Conservation (phyloP, 2,797 vertebrate genomes). For the Onychomys torridus region DNA sequence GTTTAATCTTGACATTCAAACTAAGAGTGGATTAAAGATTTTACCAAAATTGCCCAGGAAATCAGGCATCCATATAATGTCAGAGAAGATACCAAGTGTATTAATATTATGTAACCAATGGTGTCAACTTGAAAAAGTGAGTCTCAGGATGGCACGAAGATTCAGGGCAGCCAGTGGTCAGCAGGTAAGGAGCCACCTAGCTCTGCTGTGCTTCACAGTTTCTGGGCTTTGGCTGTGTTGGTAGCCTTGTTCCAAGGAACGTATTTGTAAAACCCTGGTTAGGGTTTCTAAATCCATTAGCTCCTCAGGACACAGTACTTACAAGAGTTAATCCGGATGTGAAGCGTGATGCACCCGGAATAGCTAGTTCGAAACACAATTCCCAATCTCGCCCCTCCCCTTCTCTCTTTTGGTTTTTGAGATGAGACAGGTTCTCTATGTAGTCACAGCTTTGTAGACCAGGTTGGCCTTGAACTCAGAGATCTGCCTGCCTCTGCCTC, state of each 20-base stretch:
- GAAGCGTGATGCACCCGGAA: neutral
- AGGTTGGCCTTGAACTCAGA: neutral
- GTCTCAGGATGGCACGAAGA: neutral
- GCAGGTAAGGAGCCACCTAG: neutral
- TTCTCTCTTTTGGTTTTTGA: neutral
- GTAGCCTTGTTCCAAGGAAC: neutral
- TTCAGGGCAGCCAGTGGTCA: neutral
- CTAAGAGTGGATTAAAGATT: neutral
- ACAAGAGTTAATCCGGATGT: neutral
- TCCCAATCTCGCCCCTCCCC: neutral
- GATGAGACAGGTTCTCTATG: neutral
- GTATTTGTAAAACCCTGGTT: neutral
- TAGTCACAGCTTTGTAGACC: neutral
- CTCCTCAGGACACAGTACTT: constrained; percentile 28
- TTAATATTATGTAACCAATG: neutral
- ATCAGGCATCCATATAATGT: neutral
- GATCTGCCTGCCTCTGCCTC: neutral
- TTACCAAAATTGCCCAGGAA: neutral
- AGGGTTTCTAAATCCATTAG: constrained; percentile 28
- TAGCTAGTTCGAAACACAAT: constrained; percentile 30
- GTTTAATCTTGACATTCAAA: constrained; percentile 47
- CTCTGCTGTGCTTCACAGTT: neutral
- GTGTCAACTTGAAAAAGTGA: neutral
- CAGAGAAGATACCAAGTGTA: neutral
- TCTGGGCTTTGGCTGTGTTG: neutral